Conservation (phyloP, 2,797 vertebrate genomes). For the Vireo griseus region DNA sequence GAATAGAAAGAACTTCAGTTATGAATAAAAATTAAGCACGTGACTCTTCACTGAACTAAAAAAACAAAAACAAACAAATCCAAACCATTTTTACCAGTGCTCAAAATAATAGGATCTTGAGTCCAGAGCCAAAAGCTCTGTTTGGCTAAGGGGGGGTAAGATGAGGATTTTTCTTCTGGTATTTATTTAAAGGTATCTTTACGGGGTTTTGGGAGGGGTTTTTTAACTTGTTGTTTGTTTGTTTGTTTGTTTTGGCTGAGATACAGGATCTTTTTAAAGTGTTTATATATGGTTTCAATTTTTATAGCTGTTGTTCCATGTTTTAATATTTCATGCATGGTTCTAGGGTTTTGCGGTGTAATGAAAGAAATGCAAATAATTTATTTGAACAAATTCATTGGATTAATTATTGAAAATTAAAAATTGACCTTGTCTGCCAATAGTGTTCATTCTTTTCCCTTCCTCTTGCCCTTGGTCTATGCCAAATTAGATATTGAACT, state of each 20-base stretch:
- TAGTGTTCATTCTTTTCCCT: background rate
- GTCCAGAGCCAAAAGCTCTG: background rate
- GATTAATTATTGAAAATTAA: background rate
- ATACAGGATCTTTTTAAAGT: background rate
- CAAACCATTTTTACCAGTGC: background rate
- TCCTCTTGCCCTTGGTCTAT: background rate
- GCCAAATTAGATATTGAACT: background rate
- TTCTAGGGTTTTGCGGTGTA: background rate
- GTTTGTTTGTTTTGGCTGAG: background rate
- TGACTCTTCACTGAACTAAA: background rate
- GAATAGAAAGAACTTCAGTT: background rate
- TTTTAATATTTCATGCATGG: background rate
- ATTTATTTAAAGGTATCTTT: background rate
- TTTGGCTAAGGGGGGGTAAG: background rate
- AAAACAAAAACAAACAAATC: background rate
- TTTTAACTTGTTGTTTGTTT: background rate
- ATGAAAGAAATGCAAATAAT: slow-evolving; percentile 10
- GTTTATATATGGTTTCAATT: background rate
- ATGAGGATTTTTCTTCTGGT: background rate
- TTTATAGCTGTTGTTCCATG: background rate
- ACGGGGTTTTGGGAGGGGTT: rapidly evolving
- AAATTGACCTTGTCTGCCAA: background rate
- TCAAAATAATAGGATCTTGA: background rate
- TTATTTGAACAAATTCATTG: slow-evolving; percentile 1
- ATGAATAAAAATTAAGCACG: background rate